Percentiles rank a stretch among this genome's conserved stretches.
Conservation (phyloP, 2,888 invertebrate species). For the Zelleria hepariella region DNA sequence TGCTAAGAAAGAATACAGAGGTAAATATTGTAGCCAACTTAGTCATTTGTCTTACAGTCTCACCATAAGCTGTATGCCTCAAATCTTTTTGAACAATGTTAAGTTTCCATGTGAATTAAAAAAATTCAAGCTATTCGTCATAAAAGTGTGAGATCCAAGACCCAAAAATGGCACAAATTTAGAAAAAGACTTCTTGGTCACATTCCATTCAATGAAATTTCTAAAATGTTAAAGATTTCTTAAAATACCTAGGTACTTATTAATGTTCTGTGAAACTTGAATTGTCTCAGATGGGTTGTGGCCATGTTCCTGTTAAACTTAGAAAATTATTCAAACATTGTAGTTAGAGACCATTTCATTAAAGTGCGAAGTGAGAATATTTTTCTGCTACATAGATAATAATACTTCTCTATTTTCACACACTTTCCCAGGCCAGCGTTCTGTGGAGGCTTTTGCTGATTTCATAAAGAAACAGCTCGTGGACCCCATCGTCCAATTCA, state of each 20-base stretch:
- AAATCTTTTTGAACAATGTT: too few species aligned
- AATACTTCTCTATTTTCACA: too few species aligned
- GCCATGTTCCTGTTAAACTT: too few species aligned
- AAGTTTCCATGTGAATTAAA: not conserved
- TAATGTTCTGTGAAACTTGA: not conserved
- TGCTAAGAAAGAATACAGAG: conserved; percentile 92
- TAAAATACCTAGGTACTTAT: not conserved
- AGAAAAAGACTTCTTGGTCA: not conserved
- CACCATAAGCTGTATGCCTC: too few species aligned
- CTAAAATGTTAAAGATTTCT: too few species aligned
- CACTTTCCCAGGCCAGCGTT: conserved; percentile 76
- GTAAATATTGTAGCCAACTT: conserved; percentile 43
- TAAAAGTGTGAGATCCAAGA: not conserved
- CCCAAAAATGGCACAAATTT: not conserved
- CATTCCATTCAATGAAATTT: too few species aligned
- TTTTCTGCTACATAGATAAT: too few species aligned
- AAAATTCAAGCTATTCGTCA: not conserved
- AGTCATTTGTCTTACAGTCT: not conserved
- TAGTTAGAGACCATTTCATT: too few species aligned
- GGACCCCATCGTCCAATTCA: conserved; percentile 86
- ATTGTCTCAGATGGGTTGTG: too few species aligned
- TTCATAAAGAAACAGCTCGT: conserved; percentile 92
- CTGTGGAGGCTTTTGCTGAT: conserved; percentile 89
- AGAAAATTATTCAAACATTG: too few species aligned
- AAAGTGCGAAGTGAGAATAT: too few species aligned